A percentile compares a stretch with the other conserved stretches of the same genome.
Conservation (phyloP, 2,113 vertebrate genomes). For the Antigone vipio region DNA sequence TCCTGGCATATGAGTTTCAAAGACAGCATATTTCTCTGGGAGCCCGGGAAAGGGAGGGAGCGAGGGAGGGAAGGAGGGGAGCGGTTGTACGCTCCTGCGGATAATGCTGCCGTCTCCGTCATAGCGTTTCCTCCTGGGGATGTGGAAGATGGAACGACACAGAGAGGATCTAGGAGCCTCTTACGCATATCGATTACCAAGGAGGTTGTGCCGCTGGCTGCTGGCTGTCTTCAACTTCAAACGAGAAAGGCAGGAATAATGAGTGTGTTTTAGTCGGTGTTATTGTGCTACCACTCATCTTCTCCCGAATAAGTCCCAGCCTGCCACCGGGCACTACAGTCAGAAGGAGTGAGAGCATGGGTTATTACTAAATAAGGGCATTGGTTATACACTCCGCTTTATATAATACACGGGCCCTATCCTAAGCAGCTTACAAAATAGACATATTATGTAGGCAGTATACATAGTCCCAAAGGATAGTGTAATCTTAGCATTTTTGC, state of each 20-base stretch:
- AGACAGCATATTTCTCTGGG: background rate
- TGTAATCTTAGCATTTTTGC: background rate
- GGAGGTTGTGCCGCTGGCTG: background rate
- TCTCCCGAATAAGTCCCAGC: background rate
- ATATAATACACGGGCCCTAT: background rate
- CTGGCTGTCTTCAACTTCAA: background rate
- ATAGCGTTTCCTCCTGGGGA: background rate
- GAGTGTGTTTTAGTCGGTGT: background rate
- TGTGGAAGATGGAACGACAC: background rate
- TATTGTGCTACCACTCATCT: background rate
- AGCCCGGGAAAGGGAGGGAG: background rate
- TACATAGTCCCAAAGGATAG: background rate
- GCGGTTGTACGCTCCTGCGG: background rate
- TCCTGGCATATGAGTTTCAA: background rate
- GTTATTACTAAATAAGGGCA: slow-evolving; percentile 43
- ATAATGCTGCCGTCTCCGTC: background rate
- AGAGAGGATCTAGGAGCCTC: background rate
- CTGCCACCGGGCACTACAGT: background rate
- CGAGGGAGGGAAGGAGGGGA: background rate
- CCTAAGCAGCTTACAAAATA: slow-evolving; percentile 18
- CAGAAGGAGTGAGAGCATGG: background rate
- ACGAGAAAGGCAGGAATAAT: background rate
- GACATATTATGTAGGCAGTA: background rate
- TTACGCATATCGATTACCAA: background rate
- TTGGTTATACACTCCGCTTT: background rate